These are phyloP conservation scores for Pocillopora verrucosa DNA, from an alignment of 64 coral and sea anemone species.

Conservation along the genomic window DNA sequence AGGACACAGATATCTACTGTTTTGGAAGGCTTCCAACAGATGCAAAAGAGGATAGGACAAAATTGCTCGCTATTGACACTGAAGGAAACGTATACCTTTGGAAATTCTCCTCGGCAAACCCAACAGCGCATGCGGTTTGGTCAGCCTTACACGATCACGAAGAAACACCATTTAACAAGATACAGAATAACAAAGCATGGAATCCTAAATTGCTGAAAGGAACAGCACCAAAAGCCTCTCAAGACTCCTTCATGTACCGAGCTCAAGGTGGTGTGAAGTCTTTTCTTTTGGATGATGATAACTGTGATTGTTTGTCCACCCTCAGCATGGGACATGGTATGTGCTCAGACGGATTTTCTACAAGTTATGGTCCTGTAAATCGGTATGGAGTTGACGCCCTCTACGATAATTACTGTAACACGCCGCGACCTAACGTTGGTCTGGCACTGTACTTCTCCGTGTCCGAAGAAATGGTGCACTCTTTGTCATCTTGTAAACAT, in stretches of 20 bases:
- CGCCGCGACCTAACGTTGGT: constrained; percentile 33
- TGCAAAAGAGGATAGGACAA: constrained; percentile 55
- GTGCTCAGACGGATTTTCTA: constrained; percentile 11
- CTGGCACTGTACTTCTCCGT: constrained; percentile 56
- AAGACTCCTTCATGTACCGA: constrained; percentile 65
- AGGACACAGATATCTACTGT: constrained; percentile 58
- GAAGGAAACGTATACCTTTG: constrained; percentile 59
- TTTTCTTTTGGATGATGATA: constrained; percentile 65
- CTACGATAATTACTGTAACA: constrained; percentile 44
- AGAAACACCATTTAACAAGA: constrained; percentile 30
- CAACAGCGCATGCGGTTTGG: constrained; percentile 78
- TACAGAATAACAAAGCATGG: constrained; percentile 59
- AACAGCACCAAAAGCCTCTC: not conserved
- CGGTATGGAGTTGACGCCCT: constrained; percentile 56
- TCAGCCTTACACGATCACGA: constrained; percentile 64
- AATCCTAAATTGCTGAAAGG: constrained; percentile 63
- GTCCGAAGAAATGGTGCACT: not conserved
- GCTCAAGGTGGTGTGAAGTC: constrained; percentile 58
- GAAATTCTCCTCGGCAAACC: constrained; percentile 64
- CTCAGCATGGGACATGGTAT: constrained; percentile 45
- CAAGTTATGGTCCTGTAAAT: constrained; percentile 6
- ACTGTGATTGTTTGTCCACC: constrained; percentile 60
- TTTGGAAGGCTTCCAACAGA: constrained; percentile 57
- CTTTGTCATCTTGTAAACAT: constrained; percentile 16
- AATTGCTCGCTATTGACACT: constrained; percentile 64